Evolutionary conservation across 1,140 invertebrate genomes (phyloP), one percentile per base, ranked within the genome.

Genomic region (Trichomalopsis sarcophagae): DNA sequence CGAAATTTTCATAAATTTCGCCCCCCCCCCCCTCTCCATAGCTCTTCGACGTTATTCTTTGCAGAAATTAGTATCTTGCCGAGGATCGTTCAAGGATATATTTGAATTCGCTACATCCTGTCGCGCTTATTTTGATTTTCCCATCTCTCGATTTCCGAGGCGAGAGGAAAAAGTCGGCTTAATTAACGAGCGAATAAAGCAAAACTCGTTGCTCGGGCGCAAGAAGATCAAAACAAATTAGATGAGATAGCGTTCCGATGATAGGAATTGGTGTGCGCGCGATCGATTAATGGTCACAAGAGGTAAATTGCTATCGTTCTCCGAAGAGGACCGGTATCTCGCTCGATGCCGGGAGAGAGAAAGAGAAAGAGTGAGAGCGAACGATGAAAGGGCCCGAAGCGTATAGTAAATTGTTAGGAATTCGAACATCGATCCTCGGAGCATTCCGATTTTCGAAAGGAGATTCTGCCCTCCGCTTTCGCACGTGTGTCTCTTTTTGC

Each of bases 331-430:
- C 82, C 50, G 79, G 83, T 89, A 88, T 89, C 88, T 88, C 68
- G 81, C 4, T 11, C 84, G 85, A 87, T 68, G 85, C 87, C 79
- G 40, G 40, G 10, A 11, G 40, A 44, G 40, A 44, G 40, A 10
- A 0, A 44, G 40, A 44, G 7, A 7, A 9, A 9, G 40, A 7
- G 40, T 0, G 40, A 44, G 40, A 44, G 40, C 40, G 40, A 44
- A n/a, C 40, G 89, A 90, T 90, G 86, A 87, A 90, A 87, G 89
- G 87, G 87, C 88, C 85, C 86, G 86, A 71, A 66, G 13, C 75
- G 84, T 36, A 88, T 90, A 66, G 89, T 90, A 89, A 90, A 89
- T 90, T 88, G 87, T 87, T 81, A 87, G 71, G 88, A 89, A 88
- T 89, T 82, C 83, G 55, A 55, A 21, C 85, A 86, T 86, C 81